Evolutionary conservation across 2,797 vertebrate species (phyloP), one percentile per base, ranked within the genome.

Genomic region (Catostomus latipinnis): DNA sequence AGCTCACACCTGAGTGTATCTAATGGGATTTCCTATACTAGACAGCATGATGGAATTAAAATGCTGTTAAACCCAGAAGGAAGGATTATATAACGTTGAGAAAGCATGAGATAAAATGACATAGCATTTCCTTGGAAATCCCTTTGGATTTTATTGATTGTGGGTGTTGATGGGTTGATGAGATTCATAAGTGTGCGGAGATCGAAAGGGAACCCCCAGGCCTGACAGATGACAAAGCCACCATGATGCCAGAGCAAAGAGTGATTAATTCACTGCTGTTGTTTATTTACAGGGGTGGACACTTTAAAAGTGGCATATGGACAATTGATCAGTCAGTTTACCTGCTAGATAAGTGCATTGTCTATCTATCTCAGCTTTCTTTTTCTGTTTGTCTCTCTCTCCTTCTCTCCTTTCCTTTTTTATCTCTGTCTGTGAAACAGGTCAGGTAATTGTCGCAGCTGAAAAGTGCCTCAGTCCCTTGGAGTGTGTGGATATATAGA

Each of bases 391-490:
- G 69, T 85, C 71, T 67, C 43, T 54, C 53, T 56, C 62, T 11
- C n/a, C 68, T 57, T 56, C 62, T 11, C n/a, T 71, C 52, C 1
- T 4, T 69, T 34, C 43, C 45, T 63, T 74, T 56, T 80, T 58
- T 34, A 72, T 86, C 73, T 71, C 34, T 45, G 34, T 72, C 43
- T 58, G 34, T 77, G 80, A 82, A 82, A 63, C 72, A 71, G 75
- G 75, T 81, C 79, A 83, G 80, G 65, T 73, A 71, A 61, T 60
- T 67, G 60, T 62, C n/a, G 16, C 7, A 9, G 54, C 70, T 22
- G 48, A 14, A 58, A 68, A 48, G 71, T 56, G 68, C 70, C 52
- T 50, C 75, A 69, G 72, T 71, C 53, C 81, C 53, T 52, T 43
- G 53, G 9, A 46, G 53, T 48, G 49, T 53, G 13, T 62, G 1